Percentiles rank a stretch among this genome's conserved stretches.
phyloP scores from a whole-genome alignment of 2,888 invertebrate genomes.

The Nasonia oneida region DNA sequence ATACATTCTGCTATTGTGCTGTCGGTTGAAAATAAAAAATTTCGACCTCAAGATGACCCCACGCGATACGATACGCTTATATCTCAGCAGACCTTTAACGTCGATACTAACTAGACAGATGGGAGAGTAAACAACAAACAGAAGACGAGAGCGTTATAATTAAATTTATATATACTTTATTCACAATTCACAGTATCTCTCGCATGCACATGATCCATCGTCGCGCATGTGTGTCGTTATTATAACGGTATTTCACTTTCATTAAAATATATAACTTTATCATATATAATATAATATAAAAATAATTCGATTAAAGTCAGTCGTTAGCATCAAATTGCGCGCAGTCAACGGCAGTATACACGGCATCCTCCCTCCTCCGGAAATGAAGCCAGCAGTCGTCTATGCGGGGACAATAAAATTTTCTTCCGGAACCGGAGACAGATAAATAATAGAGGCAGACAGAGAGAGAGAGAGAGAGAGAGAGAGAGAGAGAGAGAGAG shows the following conservation, averaged over 20 bases:
- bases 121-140: constrained; percentile 29
- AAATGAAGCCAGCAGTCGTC: constrained; percentile 2
- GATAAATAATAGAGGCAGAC: background rate
- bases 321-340: constrained; percentile 34
- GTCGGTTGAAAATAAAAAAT: constrained; percentile 13
- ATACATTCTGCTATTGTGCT: constrained; percentile 60
- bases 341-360: constrained; percentile 35
- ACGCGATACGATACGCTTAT: background rate
- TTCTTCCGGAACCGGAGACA: constrained; percentile 15
- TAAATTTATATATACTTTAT: constrained; percentile 62
- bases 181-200: constrained; percentile 64
- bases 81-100: background rate
- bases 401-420: background rate
- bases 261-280: background rate
- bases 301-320: constrained; percentile 64
- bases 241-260: constrained; percentile 53
- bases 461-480: background rate
- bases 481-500: background rate
- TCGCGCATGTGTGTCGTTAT: constrained; percentile 23
- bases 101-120: background rate
- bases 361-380: constrained; percentile 14
- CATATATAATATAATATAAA: constrained; percentile 56
- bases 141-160: constrained; percentile 22
- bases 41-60: background rate
- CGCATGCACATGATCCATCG: constrained; percentile 55